These are phyloP conservation scores for Danaus plexippus DNA, from an alignment of 1,140 invertebrate species.

Conservation along the genomic window DNA sequence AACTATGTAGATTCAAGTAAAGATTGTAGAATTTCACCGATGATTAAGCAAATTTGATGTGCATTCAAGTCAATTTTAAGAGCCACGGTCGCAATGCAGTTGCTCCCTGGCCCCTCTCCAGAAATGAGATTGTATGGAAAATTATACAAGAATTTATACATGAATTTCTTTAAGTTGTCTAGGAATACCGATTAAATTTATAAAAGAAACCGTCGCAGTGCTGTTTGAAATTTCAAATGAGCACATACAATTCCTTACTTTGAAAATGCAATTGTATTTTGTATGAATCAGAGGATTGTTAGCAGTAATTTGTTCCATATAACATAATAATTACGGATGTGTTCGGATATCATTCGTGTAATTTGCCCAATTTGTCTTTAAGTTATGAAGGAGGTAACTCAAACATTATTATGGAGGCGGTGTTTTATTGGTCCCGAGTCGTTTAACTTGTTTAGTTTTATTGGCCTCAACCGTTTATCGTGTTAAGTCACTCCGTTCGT, in stretches of 20 bases:
- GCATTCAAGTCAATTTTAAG: constrained; percentile 29
- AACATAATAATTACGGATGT: constrained; percentile 37
- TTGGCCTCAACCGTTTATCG: constrained; percentile 58
- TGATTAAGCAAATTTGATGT: constrained; percentile 21
- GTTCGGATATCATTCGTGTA: constrained; percentile 39
- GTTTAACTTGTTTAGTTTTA: constrained; percentile 67
- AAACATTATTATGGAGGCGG: constrained; percentile 37
- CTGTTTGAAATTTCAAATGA: constrained; percentile 28
- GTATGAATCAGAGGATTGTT: constrained; percentile 10
- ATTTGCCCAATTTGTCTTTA: constrained; percentile 32
- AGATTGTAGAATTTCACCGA: background rate
- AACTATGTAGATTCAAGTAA: too few species aligned
- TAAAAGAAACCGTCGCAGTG: constrained; percentile 25
- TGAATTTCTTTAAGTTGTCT: constrained; percentile 30
- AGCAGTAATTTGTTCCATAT: constrained; percentile 17
- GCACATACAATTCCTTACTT: constrained; percentile 26
- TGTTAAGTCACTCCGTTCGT: constrained; percentile 50
- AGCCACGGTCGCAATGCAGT: constrained; percentile 47
- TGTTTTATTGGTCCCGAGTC: constrained; percentile 47
- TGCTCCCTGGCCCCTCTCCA: constrained; percentile 57
- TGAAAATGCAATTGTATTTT: constrained; percentile 14
- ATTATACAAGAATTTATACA: constrained; percentile 50
- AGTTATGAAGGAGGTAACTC: constrained; percentile 34
- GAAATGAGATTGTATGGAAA: constrained; percentile 59
- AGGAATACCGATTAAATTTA: constrained; percentile 22